Evolutionary conservation across 2,113 vertebrate species (phyloP), one percentile per base, ranked within the genome.

Genomic region (Progne subis): DNA sequence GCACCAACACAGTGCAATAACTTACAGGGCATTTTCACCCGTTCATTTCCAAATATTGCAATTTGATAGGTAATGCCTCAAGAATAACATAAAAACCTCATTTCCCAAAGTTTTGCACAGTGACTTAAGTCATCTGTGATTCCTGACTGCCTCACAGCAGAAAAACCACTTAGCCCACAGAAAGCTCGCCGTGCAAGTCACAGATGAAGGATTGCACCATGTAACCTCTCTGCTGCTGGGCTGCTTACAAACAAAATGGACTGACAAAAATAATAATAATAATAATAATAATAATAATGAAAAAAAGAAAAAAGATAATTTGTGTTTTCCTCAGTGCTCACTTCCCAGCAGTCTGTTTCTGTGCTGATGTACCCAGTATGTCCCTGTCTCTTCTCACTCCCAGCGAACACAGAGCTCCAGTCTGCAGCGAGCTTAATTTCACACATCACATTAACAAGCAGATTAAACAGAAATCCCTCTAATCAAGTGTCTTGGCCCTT

Each of bases 391-490:
- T 18, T 49, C 76, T 78, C 76, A 44, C 47, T 41, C 71, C 34
- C n/a, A 88, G 26, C 1, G 2, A 85, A 11, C 50, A 16, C 8
- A 26, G 37, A 65, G 56, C 50, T 85, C 43, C 70, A 92, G 46
- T 59, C 84, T 92, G 37, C 43, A 86, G 60, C 0, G 2, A 72
- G 52, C 37, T 52, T 71, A 46, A 82, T 65, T 76, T 72, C 81
- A 95, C 69, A 55, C 19, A 44, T 63, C 32, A 44, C 44, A 28
- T 81, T 77, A 91, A 47, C 19, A 34, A 88, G 72, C 25, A 90
- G 75, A 72, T 92, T 71, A 61, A 92, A 71, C 52, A 82, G 59
- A 92, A 94, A 88, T 50, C 39, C 25, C 63, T 50, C 9, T 49
- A 86, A 92, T 34, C 37, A 61, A 82, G 18, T 20, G 39, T 9